A percentile compares a stretch with the other conserved stretches of the same genome.
Evolutionary conservation across 2,113 vertebrate genomes (phyloP).

Genomic region (Leucopsar rothschildi): DNA sequence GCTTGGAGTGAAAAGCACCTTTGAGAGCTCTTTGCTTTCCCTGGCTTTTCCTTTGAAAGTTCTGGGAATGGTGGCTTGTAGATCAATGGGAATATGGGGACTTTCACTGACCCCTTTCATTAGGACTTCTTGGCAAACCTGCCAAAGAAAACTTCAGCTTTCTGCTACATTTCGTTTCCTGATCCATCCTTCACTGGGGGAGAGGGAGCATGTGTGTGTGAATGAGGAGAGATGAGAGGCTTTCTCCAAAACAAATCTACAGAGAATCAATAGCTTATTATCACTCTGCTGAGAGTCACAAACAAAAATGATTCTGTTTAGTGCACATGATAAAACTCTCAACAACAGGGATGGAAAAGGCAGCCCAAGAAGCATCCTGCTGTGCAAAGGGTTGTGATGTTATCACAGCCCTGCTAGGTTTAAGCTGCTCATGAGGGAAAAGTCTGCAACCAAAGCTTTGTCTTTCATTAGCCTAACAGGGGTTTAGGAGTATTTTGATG

Average conservation of each 20-base stretch:
- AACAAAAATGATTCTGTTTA: not conserved
- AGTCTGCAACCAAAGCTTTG: not conserved
- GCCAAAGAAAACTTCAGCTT: not conserved
- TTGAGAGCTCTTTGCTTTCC: not conserved
- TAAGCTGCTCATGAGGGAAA: not conserved
- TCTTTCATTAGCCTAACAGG: not conserved
- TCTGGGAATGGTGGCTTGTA: not conserved
- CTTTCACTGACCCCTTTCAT: constrained; percentile 31
- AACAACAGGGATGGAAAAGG: not conserved
- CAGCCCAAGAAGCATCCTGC: not conserved
- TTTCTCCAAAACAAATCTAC: not conserved
- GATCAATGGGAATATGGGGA: not conserved
- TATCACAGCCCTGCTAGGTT: not conserved
- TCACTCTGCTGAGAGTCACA: not conserved
- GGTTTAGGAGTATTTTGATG: not conserved
- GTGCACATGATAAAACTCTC: not conserved
- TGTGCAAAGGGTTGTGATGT: not conserved
- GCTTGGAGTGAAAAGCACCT: not conserved
- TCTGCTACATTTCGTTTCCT: constrained; percentile 12
- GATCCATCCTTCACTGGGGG: accelerated
- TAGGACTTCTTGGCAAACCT: constrained; percentile 43
- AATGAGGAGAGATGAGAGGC: accelerated
- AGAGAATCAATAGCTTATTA: not conserved
- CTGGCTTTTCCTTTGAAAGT: not conserved
- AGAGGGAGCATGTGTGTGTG: not conserved